Percentiles rank a stretch among this genome's conserved stretches.
phyloP scores from a whole-genome alignment of 2,113 vertebrate genomes.

The Eptesicus fuscus region DNA sequence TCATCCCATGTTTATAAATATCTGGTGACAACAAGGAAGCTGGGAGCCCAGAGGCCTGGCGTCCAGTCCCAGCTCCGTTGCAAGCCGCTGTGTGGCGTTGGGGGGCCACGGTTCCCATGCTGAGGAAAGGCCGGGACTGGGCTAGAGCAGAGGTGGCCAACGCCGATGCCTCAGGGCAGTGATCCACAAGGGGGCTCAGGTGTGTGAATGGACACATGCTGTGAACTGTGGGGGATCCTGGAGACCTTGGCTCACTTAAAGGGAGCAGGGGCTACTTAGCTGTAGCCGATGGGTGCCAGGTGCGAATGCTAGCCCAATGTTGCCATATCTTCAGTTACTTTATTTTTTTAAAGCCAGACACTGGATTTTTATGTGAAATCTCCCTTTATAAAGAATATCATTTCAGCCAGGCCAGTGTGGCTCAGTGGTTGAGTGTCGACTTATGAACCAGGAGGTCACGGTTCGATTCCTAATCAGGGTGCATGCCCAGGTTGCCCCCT shows the following conservation, averaged over 20 bases:
- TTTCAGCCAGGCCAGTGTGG: no score
- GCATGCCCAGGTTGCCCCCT: no score
- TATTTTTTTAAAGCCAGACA: not conserved
- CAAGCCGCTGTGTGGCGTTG: not conserved
- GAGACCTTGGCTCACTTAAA: not conserved
- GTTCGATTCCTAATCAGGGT: no score
- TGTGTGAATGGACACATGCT: no score
- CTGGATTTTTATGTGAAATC: not conserved
- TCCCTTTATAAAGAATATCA: not conserved
- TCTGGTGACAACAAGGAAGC: not conserved
- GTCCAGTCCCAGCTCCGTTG: not conserved
- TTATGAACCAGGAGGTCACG: no score
- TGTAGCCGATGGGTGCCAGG: fast-evolving
- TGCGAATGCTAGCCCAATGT: not conserved
- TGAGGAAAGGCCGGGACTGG: not conserved
- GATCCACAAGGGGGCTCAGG: not conserved
- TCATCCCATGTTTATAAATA: not conserved
- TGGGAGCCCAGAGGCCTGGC: not conserved
- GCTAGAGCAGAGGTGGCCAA: not conserved
- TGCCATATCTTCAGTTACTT: not conserved
- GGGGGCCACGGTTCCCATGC: not conserved
- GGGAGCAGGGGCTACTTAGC: not conserved
- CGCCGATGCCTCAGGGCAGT: no score
- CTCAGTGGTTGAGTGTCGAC: no score
- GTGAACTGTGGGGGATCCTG: not conserved